Conservation (phyloP, 2,888 invertebrate species). For the Epinotia ramella region DNA sequence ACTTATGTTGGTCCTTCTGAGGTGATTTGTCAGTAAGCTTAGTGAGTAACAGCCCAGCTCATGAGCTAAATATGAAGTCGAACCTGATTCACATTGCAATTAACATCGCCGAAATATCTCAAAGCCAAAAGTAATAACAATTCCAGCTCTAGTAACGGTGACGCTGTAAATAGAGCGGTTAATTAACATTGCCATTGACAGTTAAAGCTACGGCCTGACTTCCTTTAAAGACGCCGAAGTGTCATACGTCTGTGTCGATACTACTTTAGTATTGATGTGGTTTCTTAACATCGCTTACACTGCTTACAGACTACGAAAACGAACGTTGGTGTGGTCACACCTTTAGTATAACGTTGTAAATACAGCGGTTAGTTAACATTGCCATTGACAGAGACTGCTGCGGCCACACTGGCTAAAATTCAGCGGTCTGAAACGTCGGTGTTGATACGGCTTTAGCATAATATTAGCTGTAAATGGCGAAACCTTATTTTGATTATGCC, state of each 20-base stretch:
- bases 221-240: neutral
- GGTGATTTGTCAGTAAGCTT: neutral
- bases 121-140: slow-evolving; percentile 27
- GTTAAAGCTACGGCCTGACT: neutral
- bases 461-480: neutral
- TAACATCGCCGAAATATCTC: slow-evolving; percentile 13
- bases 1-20: neutral
- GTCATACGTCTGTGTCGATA: no score
- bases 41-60: neutral
- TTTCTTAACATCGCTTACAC: no score
- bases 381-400: neutral
- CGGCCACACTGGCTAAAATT: neutral
- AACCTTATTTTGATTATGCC: no score
- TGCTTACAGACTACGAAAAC: neutral
- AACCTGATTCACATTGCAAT: slow-evolving; percentile 9
- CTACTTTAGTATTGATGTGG: no score
- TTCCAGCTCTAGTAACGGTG: slow-evolving; percentile 11
- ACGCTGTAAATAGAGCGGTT: slow-evolving; percentile 2
- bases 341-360: neutral
- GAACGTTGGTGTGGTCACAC: neutral
- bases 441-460: neutral
- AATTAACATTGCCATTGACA: slow-evolving; percentile 11
- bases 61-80: neutral
- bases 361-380: neutral
- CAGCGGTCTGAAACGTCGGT: neutral